Evolutionary conservation across 2,888 invertebrate genomes (phyloP), one percentile per base, ranked within the genome.

Genomic region (Ashinkailepas kermadecensis): DNA sequence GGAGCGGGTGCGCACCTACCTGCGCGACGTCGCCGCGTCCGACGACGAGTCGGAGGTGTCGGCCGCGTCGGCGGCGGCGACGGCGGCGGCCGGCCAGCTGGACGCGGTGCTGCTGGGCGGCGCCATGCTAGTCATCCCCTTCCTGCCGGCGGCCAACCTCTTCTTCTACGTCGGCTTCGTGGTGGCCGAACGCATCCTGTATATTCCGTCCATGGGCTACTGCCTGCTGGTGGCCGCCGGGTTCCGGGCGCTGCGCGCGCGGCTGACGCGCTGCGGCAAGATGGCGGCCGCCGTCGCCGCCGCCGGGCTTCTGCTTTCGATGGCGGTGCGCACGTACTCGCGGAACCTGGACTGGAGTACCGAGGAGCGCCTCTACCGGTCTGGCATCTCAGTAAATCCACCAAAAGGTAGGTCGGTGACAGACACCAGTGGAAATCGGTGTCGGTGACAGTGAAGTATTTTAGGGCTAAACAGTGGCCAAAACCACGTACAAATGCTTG

Each of bases 151-250:
- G 84, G 94, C 95, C 86, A 99, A 99, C 90, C 89, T 97, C 86
- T 93, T 98, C 88, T 97, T 97, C 90, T 97, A 98, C 88, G 98
- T 99, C 83, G 99, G 99, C 81, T 99, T 99, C 88, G 98, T 99
- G 85, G 94, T 98, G 82, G 99, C 98, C 83, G 99, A 99, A 89
- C 91, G 98, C 84, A 93, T 98, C 85, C 90, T 99, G 84, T 99
- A 98, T 89, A 91, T 98, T 88, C 97, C 98, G 81, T 97, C 96
- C 89, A 95, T 97, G 86, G 98, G 97, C 81, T 95, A 94, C 88
- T 97, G 97, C 89, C 91, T 98, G 86, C 89, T 97, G 84, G 90
- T 97, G 83, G 96, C 94, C 81, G 89, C 93, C 85, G 94, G 94
- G 70, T 89, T 91, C 83, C 90, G 84, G 56, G 79, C 83, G 54